phyloP scores from a whole-genome alignment of 2,113 vertebrate genomes.

The Lycaon pictus region DNA sequence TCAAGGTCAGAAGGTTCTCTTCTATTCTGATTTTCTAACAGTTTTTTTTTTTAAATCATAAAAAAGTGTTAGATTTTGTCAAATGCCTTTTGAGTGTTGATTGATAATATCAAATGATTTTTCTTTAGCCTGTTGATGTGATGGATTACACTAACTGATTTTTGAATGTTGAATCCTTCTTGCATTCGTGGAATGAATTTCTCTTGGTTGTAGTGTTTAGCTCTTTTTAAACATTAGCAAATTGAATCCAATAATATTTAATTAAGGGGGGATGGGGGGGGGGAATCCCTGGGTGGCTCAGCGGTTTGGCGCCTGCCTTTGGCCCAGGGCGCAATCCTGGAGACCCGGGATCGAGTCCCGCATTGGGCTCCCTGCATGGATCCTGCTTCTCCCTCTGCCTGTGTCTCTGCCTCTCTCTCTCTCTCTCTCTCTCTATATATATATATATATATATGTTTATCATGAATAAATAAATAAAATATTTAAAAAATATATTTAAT shows the following conservation, averaged over 20 bases:
- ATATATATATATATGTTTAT: no score
- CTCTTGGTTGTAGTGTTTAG: not conserved
- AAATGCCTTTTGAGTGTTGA: not conserved
- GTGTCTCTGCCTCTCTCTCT: no score
- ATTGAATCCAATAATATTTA: constrained; percentile 26
- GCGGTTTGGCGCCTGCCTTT: no score
- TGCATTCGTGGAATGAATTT: not conserved
- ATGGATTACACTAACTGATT: not conserved
- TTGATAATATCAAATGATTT: not conserved
- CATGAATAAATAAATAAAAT: no score
- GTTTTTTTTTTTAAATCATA: not conserved
- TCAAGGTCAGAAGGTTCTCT: not conserved
- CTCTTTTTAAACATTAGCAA: not conserved
- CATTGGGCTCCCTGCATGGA: no score
- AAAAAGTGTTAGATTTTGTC: not conserved
- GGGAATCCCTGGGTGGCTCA: no score
- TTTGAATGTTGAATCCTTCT: not conserved
- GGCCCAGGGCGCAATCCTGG: no score
- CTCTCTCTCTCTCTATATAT: no score
- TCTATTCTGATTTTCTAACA: not conserved
- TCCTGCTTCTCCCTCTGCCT: no score
- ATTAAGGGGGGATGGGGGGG: not conserved
- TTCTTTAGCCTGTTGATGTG: not conserved
- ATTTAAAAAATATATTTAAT: not conserved
- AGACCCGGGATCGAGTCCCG: no score